Percentiles rank a stretch among this genome's conserved stretches.
These are phyloP conservation scores for Peromyscus attwateri DNA, from an alignment of 2,797 vertebrate genomes.

Conservation along the genomic window DNA sequence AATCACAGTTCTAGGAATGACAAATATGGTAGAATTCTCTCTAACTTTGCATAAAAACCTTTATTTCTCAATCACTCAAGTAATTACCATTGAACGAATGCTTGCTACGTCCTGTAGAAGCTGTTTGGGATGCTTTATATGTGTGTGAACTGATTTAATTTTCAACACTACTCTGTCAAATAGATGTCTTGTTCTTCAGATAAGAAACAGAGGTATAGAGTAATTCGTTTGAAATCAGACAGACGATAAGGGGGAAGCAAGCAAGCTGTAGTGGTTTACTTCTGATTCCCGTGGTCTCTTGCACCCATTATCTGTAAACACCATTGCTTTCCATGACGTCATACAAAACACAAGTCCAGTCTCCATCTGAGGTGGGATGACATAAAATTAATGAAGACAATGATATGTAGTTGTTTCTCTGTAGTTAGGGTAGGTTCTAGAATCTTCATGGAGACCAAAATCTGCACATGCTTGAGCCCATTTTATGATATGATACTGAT, in stretches of 20 bases:
- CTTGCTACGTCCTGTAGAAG: constrained; percentile 1
- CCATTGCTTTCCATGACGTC: not conserved
- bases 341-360: not conserved
- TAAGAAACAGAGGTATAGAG: constrained; percentile 24
- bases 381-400: not conserved
- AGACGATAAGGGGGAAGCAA: not conserved
- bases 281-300: not conserved
- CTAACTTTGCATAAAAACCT: constrained; percentile 34
- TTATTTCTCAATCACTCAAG: constrained; percentile 3
- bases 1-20: constrained; percentile 19
- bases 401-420: not conserved
- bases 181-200: constrained; percentile 15
- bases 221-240: constrained; percentile 47
- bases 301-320: constrained; percentile 45
- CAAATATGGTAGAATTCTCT: not conserved
- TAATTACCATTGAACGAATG: constrained; percentile 24
- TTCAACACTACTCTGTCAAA: constrained; percentile 46
- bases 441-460: not conserved
- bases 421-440: not conserved
- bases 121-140: constrained; percentile 28
- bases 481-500: not conserved
- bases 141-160: constrained; percentile 46
- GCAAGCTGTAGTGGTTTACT: not conserved
- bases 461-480: not conserved
- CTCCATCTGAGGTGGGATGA: not conserved